Evolutionary conservation across 2,888 invertebrate genomes (phyloP), one percentile per base, ranked within the genome.

Genomic region (Sarcophaga caerulescens): DNA sequence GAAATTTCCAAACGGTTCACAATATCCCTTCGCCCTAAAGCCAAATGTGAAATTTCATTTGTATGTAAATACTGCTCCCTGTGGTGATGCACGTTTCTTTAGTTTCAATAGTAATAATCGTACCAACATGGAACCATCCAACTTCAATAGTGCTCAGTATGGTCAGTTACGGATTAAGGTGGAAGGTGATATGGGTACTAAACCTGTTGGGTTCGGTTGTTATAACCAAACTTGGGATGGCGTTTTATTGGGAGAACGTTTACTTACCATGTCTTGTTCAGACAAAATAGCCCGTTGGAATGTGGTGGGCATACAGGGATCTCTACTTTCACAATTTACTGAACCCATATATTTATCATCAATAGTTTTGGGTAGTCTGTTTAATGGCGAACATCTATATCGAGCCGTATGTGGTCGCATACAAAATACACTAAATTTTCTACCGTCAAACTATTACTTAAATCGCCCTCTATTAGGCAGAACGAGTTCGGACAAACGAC

Each of bases 241-340:
- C 60, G 97, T 99, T 47, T 89, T 91, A 89, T 97, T 97, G 91
- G 89, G 90, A 88, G 66, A 98, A 94, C 95, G 98, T 76, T 94
- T 99, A 88, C 94, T 98, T 81, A 98, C 98, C 70, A 99, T 99
- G 99, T 98, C 98, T 75, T 99, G 99, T 93, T 98, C 98, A 85
- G 99, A 99, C 94, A 99, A 99, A 94, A 96, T 98, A 91, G 97
- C 98, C 87, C 96, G 98, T 88, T 99, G 99, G 99, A 98, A 98
- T 94, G 97, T 98, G 84, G 94, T 98, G 85, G 99, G 99, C 70
- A 93, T 99, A 89, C 99, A 99, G 94, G 98, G 98, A 71, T 96
- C 98, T 88, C 95, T 99, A 87, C 95, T 99, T 88, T 96, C 97
- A 89, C 95, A 97, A 91, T 96, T 98, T 92, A 94, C 99, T 87